phyloP scores from a whole-genome alignment of 2,113 vertebrate species.

The Sinosuthora webbiana region DNA sequence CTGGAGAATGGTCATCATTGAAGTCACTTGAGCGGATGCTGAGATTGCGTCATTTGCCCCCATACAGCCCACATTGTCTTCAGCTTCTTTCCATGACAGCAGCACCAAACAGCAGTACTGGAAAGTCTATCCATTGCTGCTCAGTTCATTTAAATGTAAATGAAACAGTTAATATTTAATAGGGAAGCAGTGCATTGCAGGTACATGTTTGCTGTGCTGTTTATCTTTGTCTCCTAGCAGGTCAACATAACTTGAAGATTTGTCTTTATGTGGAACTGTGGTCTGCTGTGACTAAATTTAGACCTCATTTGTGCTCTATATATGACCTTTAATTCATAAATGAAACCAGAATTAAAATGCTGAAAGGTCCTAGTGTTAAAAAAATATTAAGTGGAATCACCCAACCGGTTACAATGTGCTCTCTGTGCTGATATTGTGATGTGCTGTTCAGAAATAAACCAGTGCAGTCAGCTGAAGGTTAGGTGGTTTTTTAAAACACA shows the following conservation, averaged over 20 bases:
- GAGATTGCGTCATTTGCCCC: slow-evolving; percentile 61
- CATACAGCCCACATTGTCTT: slow-evolving; percentile 61
- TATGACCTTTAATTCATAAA: slow-evolving; percentile 82
- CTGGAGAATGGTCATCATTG: slow-evolving; percentile 61
- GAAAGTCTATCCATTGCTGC: slow-evolving; percentile 66
- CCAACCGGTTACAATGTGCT: slow-evolving; percentile 34
- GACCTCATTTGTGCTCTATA: slow-evolving; percentile 89
- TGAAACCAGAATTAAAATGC: slow-evolving; percentile 57
- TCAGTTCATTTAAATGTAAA: slow-evolving; percentile 83
- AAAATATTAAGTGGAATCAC: slow-evolving; percentile 59
- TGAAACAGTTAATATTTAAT: slow-evolving; percentile 85
- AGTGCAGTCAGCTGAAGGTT: slow-evolving; percentile 26
- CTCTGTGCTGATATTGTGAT: slow-evolving; percentile 51
- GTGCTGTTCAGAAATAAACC: slow-evolving; percentile 51
- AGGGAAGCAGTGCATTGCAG: slow-evolving; percentile 77
- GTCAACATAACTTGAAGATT: slow-evolving; percentile 90
- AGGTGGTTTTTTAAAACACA: slow-evolving; percentile 4
- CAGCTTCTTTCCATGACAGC: slow-evolving; percentile 74
- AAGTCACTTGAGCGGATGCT: slow-evolving; percentile 68
- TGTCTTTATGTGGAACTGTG: slow-evolving; percentile 86
- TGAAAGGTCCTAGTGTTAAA: slow-evolving; percentile 67
- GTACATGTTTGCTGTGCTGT: slow-evolving; percentile 75
- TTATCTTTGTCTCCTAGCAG: slow-evolving; percentile 79
- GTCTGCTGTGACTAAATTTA: slow-evolving; percentile 88
- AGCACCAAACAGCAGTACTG: slow-evolving; percentile 74